Conservation (phyloP, 2,888 invertebrate genomes). For the Enoplolaimus lenunculus region DNA sequence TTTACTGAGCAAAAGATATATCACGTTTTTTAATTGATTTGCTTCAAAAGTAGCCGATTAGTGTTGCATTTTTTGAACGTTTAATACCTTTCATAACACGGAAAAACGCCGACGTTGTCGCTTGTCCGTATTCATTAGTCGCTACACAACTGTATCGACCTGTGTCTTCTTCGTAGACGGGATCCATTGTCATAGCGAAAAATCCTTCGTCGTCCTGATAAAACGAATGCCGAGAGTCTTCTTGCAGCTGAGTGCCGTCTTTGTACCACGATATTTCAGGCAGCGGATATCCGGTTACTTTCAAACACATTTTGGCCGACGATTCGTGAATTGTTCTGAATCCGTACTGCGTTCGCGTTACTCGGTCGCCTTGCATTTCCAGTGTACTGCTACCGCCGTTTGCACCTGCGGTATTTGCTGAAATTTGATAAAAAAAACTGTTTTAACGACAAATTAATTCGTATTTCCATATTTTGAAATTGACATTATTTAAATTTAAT, state of each 20-base stretch:
- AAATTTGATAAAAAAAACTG: no score
- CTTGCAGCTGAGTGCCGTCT: constrained; percentile 63
- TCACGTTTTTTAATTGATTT: no score
- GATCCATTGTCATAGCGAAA: constrained; percentile 42
- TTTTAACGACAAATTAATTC: no score
- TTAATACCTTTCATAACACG: constrained; percentile 60
- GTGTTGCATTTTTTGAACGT: no score
- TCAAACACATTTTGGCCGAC: constrained; percentile 77
- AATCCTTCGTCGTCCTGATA: constrained; percentile 50
- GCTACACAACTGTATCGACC: constrained; percentile 40
- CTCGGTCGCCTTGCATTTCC: constrained; percentile 41
- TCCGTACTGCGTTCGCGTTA: constrained; percentile 40
- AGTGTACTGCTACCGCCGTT: constrained; percentile 28
- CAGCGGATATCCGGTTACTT: constrained; percentile 78
- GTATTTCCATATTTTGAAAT: no score
- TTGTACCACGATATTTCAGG: constrained; percentile 77
- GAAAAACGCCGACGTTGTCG: constrained; percentile 76
- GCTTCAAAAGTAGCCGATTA: no score
- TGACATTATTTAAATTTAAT: no score
- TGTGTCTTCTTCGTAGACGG: constrained; percentile 44
- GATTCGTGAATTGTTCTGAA: constrained; percentile 40
- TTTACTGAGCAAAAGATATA: no score
- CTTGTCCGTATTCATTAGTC: constrained; percentile 59
- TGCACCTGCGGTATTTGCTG: neutral
- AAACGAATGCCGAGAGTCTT: constrained; percentile 58